phyloP scores from a whole-genome alignment of 2,888 invertebrate species.

The Timandra comae region DNA sequence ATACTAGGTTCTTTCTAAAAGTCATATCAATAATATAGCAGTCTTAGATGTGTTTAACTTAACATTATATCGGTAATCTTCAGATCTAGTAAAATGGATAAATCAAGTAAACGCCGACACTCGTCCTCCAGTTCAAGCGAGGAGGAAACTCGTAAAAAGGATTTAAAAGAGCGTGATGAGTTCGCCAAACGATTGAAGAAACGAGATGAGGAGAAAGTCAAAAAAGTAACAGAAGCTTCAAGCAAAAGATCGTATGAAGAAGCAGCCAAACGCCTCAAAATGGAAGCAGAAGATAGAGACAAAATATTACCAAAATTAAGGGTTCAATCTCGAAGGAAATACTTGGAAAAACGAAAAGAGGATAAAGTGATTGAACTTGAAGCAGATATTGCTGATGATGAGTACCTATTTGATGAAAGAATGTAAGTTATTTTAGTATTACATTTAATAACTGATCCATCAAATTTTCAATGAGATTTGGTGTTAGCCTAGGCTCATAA shows the following conservation, averaged over 20 bases:
- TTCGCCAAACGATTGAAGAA: conserved; percentile 91
- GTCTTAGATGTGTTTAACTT: too few species aligned
- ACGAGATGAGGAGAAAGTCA: conserved; percentile 91
- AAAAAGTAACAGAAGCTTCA: conserved; percentile 83
- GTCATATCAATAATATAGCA: too few species aligned
- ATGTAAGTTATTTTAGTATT: conserved; percentile 77
- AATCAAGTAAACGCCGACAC: conserved; percentile 59
- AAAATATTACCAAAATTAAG: conserved; percentile 92
- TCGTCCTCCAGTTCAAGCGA: conserved; percentile 80
- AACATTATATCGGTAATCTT: too few species aligned
- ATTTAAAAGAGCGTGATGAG: conserved; percentile 95
- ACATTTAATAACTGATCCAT: not conserved
- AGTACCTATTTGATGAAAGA: conserved; percentile 93
- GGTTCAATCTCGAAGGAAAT: conserved; percentile 93
- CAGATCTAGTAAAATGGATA: too few species aligned
- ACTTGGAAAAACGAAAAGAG: conserved; percentile 95
- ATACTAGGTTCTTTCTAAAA: too few species aligned
- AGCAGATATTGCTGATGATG: conserved; percentile 96
- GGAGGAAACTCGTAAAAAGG: conserved; percentile 87
- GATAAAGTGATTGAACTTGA: conserved; percentile 97
- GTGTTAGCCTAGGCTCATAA: too few species aligned
- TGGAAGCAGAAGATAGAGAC: conserved; percentile 90
- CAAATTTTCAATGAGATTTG: too few species aligned
- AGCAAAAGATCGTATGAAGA: conserved; percentile 87
- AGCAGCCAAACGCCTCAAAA: conserved; percentile 91